These are phyloP conservation scores for Abrostola tripartita DNA, from an alignment of 2,888 invertebrate genomes.

Conservation along the genomic window DNA sequence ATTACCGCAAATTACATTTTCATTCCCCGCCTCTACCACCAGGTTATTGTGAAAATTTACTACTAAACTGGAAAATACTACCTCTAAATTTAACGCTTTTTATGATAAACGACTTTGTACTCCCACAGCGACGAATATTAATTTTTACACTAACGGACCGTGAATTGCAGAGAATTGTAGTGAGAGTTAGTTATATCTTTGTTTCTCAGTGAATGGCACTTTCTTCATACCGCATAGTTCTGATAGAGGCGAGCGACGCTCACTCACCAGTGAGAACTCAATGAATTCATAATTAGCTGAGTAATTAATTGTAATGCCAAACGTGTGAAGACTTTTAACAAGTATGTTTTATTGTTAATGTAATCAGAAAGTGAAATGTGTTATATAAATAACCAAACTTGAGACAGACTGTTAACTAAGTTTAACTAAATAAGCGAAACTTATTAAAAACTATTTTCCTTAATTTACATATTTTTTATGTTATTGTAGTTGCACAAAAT, in stretches of 20 bases:
- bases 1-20: conserved; percentile 85
- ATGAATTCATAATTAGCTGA: conserved; percentile 50
- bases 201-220: conserved; percentile 56
- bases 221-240: conserved; percentile 46
- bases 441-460: conserved; percentile 6
- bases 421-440: conserved; percentile 25
- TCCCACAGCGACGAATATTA: conserved; percentile 51
- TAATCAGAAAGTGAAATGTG: conserved; percentile 52
- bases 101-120: conserved; percentile 49
- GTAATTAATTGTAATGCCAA: conserved; percentile 54
- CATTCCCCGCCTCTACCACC: conserved; percentile 70
- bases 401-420: conserved; percentile 26
- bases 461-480: conserved; percentile 5
- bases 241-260: conserved; percentile 18
- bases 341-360: conserved; percentile 37
- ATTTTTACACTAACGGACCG: conserved; percentile 56
- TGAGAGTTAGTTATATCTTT: conserved; percentile 51
- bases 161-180: conserved; percentile 59
- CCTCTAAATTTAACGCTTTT: conserved; percentile 58
- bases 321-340: conserved; percentile 52
- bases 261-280: conserved; percentile 41
- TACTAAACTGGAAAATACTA: conserved; percentile 61
- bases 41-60: conserved; percentile 67
- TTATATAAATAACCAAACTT: conserved; percentile 50
- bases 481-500: conserved; percentile 1